phyloP scores from a whole-genome alignment of 2,888 invertebrate species.

The Drosophila bunnanda region DNA sequence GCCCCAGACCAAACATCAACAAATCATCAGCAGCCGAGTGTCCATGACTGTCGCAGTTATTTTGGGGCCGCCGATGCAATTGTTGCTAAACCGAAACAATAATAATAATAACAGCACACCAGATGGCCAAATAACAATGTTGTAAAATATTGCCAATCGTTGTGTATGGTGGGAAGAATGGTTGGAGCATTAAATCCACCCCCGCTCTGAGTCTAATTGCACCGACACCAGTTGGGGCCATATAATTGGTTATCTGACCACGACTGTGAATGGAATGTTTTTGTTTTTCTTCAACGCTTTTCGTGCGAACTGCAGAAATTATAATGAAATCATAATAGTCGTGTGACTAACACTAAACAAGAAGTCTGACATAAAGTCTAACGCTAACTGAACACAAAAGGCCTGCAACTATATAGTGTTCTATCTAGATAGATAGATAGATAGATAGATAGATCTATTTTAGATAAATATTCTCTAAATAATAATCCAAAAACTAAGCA shows the following conservation, averaged over 20 bases:
- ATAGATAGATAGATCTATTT: too few relatives aligned
- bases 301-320: conserved; percentile 39
- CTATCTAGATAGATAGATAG: too few relatives aligned
- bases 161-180: conserved; percentile 2
- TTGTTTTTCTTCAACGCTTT: conserved; percentile 23
- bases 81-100: conserved; percentile 16
- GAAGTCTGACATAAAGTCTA: not conserved
- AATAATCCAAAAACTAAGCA: not conserved
- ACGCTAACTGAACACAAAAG: not conserved
- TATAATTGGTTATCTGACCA: conserved; percentile 49
- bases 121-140: conserved; percentile 23
- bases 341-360: not conserved
- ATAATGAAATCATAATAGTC: conserved; percentile 34
- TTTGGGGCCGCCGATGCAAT: conserved; percentile 31
- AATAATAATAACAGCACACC: conserved; percentile 3
- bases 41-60: conserved; percentile 54
- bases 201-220: conserved; percentile 19
- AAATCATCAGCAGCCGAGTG: conserved; percentile 16
- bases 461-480: not conserved
- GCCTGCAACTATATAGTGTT: not conserved
- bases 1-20: conserved; percentile 36
- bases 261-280: conserved; percentile 33
- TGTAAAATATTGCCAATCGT: conserved; percentile 22
- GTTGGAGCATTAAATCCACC: conserved; percentile 6
- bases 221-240: not conserved